These are phyloP conservation scores for Arnoldichthys spilopterus DNA, from an alignment of 2,797 vertebrate genomes.

Conservation along the genomic window DNA sequence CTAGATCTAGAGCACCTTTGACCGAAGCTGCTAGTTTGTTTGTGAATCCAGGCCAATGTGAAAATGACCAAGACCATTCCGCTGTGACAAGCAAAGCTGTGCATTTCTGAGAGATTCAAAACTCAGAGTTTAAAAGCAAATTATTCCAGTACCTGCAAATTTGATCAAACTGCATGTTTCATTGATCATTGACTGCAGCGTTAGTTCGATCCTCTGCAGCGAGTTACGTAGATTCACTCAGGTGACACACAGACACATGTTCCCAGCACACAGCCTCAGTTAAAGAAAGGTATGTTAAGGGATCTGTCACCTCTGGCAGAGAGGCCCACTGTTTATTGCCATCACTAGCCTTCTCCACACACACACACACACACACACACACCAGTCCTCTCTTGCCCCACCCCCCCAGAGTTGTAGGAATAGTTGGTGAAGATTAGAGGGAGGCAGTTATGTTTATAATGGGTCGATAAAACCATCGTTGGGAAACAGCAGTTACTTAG, in stretches of 20 bases:
- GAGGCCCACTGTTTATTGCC: too few relatives aligned
- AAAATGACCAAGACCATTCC: background rate
- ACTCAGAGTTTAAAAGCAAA: background rate
- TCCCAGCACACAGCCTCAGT: background rate
- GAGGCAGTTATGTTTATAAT: conserved; percentile 18
- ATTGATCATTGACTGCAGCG: background rate
- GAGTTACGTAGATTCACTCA: background rate
- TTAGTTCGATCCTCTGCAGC: background rate
- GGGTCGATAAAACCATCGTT: conserved; percentile 23
- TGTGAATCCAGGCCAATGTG: background rate
- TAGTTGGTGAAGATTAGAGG: conserved; percentile 2
- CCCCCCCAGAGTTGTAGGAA: too few relatives aligned
- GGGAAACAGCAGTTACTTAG: conserved; percentile 5
- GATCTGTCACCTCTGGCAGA: background rate
- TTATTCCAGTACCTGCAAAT: background rate
- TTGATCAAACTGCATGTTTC: background rate
- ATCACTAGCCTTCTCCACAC: too few relatives aligned
- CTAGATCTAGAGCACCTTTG: too few relatives aligned
- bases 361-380: too few relatives aligned
- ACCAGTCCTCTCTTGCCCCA: background rate
- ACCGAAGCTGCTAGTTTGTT: background rate
- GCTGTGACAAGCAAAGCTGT: background rate
- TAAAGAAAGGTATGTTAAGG: background rate
- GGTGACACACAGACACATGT: too few relatives aligned
- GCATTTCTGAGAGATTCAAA: background rate